These are phyloP conservation scores for Plemyria rubiginata DNA, from an alignment of 2,888 invertebrate species.

Conservation along the genomic window DNA sequence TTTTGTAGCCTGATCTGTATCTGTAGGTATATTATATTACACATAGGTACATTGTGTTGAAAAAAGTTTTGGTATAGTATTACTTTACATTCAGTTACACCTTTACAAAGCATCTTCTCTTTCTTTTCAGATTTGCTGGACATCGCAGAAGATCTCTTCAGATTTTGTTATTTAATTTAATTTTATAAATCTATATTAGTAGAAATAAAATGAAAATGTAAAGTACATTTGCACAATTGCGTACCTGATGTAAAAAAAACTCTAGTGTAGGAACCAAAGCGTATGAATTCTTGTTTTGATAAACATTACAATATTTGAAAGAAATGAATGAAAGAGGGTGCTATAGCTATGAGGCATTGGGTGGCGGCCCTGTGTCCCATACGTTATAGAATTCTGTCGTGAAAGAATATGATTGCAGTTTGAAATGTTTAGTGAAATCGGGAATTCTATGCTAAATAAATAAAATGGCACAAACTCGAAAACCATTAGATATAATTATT, in stretches of 20 bases:
- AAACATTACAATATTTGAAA: slow-evolving; percentile 45
- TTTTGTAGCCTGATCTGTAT: too few species aligned
- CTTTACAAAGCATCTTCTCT: not conserved
- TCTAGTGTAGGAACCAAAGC: slow-evolving; percentile 14
- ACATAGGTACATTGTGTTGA: too few species aligned
- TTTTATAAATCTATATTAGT: not conserved
- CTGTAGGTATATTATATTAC: too few species aligned
- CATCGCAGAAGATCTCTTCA: not conserved
- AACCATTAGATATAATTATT: not conserved
- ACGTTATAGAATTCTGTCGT: slow-evolving; percentile 46
- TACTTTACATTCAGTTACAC: too few species aligned
- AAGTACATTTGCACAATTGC: too few species aligned
- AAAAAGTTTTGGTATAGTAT: too few species aligned
- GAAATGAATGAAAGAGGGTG: slow-evolving; percentile 48
- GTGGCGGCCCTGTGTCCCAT: slow-evolving; percentile 75
- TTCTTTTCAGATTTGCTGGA: slow-evolving; percentile 28
- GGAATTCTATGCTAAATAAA: slow-evolving; percentile 27
- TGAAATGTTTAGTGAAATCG: slow-evolving; percentile 40
- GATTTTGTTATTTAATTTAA: not conserved
- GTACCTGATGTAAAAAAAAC: not conserved
- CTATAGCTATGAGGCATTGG: slow-evolving; percentile 56
- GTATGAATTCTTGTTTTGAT: slow-evolving; percentile 37
- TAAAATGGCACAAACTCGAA: not conserved
- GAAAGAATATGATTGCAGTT: slow-evolving; percentile 40
- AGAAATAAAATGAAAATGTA: too few species aligned